Conservation (phyloP, 2,113 vertebrate genomes). For the Ceyx cyanopectus region DNA sequence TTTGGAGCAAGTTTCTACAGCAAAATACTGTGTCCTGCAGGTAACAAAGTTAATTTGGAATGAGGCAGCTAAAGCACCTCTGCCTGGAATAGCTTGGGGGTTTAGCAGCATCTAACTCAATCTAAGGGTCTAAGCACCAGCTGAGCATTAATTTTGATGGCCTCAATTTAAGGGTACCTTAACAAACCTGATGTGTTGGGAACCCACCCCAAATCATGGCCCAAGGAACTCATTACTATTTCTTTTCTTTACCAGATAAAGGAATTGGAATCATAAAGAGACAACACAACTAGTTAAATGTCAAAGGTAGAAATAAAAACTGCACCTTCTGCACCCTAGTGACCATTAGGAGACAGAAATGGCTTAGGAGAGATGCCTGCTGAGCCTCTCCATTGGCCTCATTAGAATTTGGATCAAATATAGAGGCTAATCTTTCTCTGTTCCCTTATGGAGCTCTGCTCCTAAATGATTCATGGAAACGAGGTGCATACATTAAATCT, state of each 20-base stretch:
- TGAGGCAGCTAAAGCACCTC: background rate
- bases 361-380: background rate
- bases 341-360: background rate
- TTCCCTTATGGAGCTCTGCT: background rate
- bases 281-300: background rate
- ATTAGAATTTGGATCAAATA: conserved; percentile 38
- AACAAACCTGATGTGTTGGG: background rate
- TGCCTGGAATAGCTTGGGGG: background rate
- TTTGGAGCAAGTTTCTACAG: background rate
- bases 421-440: background rate
- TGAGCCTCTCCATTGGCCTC: background rate
- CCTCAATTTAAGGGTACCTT: background rate
- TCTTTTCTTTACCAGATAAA: background rate
- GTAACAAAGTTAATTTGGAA: background rate
- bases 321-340: background rate
- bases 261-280: background rate
- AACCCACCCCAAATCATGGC: background rate
- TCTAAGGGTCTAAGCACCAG: background rate
- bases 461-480: conserved; percentile 32
- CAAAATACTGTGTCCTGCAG: background rate
- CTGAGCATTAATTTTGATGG: background rate
- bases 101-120: background rate
- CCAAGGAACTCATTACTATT: background rate
- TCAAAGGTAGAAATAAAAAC: background rate
- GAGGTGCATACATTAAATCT: conserved; percentile 34